Base-by-base conservation (phyloP, 2,113 vertebrate species). In the Gulo gulo region DNA sequence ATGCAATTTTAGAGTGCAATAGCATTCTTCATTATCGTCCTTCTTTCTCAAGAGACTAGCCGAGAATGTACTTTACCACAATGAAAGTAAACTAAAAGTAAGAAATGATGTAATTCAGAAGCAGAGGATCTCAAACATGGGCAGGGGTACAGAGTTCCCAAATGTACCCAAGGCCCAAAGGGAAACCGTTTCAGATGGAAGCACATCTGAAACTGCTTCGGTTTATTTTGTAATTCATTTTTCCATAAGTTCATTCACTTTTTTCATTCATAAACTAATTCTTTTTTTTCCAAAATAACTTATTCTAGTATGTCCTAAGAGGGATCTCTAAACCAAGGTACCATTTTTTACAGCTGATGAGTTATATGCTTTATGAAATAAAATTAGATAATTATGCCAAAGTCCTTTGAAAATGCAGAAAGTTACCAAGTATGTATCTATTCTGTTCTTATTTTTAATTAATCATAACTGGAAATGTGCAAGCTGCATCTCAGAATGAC, bases 351-450 rank as follows among this genome's bases (percentile, higher is more conserved):
- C 61, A 93, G 78, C 34, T 7, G 2, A 34, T 71, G 15, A 91
- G 47, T 67, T n/a, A 59, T 2, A 55, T 55, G 23, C 31, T 69
- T 97, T 20, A 73, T 47, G 6, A 89, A 80, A 67, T 45, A 63
- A 90, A 93, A 67, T 76, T 57, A 93, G 36, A 86, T 71, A 42
- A 47, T 24, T 79, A 83, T 69, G 34, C 21, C 16, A 85, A 92
- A 55, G 50, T 55, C 18, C 36, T 97, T 81, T 97, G 52, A 92
- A 90, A 94, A 71, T 93, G 61, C n/a, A 59, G 88, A 95, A 97
- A 94, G 26, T 79, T 95, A 59, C 88, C 69, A 88, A 59, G n/a
- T 85, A 85, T 86, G 76, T 92, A 65, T 76, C 69, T 93, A 4
- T 91, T 91, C 50, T 92, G 59, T 81, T 85, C 88, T 93, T 85